Evolutionary conservation across 2,888 invertebrate species (phyloP).

Genomic region (Scaptomyza polygonia): DNA sequence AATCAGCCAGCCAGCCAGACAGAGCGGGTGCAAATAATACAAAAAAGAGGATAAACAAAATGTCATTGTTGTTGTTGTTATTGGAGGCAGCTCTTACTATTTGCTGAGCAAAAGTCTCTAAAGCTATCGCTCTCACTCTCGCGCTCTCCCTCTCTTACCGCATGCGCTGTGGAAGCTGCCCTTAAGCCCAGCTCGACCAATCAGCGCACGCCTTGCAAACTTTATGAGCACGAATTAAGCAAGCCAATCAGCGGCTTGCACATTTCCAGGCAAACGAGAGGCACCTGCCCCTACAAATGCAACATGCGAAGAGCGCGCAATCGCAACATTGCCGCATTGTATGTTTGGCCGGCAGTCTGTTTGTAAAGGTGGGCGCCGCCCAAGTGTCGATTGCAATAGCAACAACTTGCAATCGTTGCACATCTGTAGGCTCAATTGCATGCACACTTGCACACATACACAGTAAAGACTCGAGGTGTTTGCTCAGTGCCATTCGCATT

Average conservation of each 20-base stretch:
- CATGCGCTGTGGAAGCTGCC: slow-evolving; percentile 77
- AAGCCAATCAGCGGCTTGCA: slow-evolving; percentile 69
- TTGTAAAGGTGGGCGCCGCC: slow-evolving; percentile 81
- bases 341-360: slow-evolving; percentile 34
- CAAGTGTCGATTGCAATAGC: slow-evolving; percentile 79
- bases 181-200: slow-evolving; percentile 72
- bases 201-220: slow-evolving; percentile 57
- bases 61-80: slow-evolving; percentile 31
- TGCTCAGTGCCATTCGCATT: slow-evolving; percentile 63
- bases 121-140: slow-evolving; percentile 39
- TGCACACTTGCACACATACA: slow-evolving; percentile 31
- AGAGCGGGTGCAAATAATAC: slow-evolving; percentile 42
- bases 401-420: slow-evolving; percentile 64
- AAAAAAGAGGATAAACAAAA: slow-evolving; percentile 52
- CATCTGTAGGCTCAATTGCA: slow-evolving; percentile 77
- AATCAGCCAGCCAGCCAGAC: slow-evolving; percentile 38
- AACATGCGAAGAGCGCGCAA: slow-evolving; percentile 53
- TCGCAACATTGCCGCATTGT: slow-evolving; percentile 51
- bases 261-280: slow-evolving; percentile 58
- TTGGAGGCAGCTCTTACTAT: slow-evolving; percentile 64
- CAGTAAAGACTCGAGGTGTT: slow-evolving; percentile 53
- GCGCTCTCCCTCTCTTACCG: slow-evolving; percentile 50
- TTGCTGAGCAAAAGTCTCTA: slow-evolving; percentile 69
- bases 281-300: slow-evolving; percentile 57
- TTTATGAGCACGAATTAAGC: slow-evolving; percentile 63